These are phyloP conservation scores for Dicrostonyx torquatus DNA, from an alignment of 2,797 vertebrate species.

Conservation along the genomic window DNA sequence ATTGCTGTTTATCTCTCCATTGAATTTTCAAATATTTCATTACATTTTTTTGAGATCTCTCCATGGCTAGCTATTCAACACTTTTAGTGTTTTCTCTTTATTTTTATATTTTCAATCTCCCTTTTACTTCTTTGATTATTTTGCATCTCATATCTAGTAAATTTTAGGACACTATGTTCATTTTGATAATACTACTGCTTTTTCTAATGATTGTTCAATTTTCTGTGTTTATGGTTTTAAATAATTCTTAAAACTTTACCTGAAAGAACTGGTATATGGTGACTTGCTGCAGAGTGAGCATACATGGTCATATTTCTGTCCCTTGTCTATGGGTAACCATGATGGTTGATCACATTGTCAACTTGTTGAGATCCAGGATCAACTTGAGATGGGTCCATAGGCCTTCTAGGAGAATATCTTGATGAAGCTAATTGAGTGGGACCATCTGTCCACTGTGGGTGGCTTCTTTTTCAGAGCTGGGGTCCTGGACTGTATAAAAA, in stretches of 20 bases:
- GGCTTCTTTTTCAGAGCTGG: background rate
- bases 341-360: background rate
- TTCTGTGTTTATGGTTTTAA: background rate
- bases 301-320: background rate
- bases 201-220: background rate
- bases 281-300: background rate
- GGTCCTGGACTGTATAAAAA: background rate
- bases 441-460: background rate
- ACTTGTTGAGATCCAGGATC: background rate
- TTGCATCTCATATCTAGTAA: background rate
- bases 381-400: background rate
- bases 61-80: background rate
- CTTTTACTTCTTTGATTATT: background rate
- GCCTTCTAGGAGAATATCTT: background rate
- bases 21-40: background rate
- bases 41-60: no score
- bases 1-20: background rate
- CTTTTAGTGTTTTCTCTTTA: background rate
- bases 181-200: background rate
- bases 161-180: background rate
- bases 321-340: background rate
- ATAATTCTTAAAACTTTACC: background rate
- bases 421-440: background rate
- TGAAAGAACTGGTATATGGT: background rate
- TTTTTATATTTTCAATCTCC: background rate